Evolutionary conservation across 1,140 invertebrate genomes (phyloP), one percentile per base, ranked within the genome.

Genomic region (Alviniconcha marisindica): DNA sequence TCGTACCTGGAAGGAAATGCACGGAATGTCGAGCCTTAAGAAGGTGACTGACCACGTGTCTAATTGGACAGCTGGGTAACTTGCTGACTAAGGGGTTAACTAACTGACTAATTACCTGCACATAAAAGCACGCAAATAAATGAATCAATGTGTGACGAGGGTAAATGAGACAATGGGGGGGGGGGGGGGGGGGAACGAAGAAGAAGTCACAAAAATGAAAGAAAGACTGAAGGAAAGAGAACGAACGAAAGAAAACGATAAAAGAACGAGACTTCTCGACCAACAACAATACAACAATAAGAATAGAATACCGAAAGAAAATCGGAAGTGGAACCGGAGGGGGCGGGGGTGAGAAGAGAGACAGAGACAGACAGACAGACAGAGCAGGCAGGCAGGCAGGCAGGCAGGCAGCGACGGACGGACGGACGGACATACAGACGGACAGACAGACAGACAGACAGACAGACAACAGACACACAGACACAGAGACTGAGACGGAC

Each of bases 401-500:
- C 4, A 33, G 31, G 24, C 4, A 33, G 71, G 24, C 5, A 73
- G 71, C 24, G 15, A 73, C 38, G 99, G 95, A 94, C 99, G 99
- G 60, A 99, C 94, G 93, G 99, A 99, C 98, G 99, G 71, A 99
- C 98, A 93, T 99, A 99, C 88, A 99, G 98, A 92, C 99, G 73
- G 12, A 76, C 33, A 48, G 44, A 48, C 44, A 48, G 44, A 44
- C 28, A 56, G 38, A 38, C 54, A 31, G 28, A 78, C 44, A 78
- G 28, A 38, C 5, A 56, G 56, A 74, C 38, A 24, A 74, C 71
- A 7, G 31, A 4, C 31, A 71, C 33, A 36, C 5, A 15, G 36
- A 31, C 56, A 15, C 21, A 51, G 7, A 51, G 21, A 21, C 21
- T 51, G 10, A 12, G 31, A 15, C 18, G 31, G 3, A 44, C 3